phyloP scores from a whole-genome alignment of 2,113 vertebrate genomes.

The Carollia perspicillata region DNA sequence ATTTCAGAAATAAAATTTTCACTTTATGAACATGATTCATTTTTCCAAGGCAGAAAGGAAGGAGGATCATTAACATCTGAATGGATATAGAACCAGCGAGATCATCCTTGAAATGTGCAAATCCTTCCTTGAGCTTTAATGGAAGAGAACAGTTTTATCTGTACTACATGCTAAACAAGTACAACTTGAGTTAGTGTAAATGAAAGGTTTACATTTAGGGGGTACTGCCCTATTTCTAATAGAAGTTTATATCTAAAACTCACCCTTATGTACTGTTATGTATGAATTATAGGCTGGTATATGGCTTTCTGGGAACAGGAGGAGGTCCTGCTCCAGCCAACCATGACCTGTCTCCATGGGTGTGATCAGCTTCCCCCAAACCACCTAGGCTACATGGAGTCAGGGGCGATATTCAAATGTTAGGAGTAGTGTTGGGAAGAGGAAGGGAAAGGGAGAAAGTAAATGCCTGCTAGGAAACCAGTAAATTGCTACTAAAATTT shows the following conservation, averaged over 20 bases:
- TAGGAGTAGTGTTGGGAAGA: not conserved
- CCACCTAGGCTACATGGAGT: not conserved
- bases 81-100: not conserved
- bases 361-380: not conserved
- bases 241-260: not conserved
- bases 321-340: not conserved
- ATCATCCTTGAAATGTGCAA: not conserved
- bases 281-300: no score
- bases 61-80: not conserved
- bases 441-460: not conserved
- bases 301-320: not conserved
- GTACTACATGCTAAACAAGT: not conserved
- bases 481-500: not conserved
- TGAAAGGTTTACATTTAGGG: not conserved
- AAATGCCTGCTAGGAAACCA: not conserved
- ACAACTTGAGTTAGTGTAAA: not conserved
- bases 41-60: constrained; percentile 10
- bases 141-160: not conserved
- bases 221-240: not conserved
- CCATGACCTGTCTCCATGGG: not conserved
- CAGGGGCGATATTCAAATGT: not conserved
- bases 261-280: not conserved
- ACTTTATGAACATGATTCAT: not conserved
- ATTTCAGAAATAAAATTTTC: constrained; percentile 27
- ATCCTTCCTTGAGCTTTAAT: not conserved